Evolutionary conservation across 2,113 vertebrate genomes (phyloP), one percentile per base, ranked within the genome.

Genomic region (Coryphaenoides rupestris): DNA sequence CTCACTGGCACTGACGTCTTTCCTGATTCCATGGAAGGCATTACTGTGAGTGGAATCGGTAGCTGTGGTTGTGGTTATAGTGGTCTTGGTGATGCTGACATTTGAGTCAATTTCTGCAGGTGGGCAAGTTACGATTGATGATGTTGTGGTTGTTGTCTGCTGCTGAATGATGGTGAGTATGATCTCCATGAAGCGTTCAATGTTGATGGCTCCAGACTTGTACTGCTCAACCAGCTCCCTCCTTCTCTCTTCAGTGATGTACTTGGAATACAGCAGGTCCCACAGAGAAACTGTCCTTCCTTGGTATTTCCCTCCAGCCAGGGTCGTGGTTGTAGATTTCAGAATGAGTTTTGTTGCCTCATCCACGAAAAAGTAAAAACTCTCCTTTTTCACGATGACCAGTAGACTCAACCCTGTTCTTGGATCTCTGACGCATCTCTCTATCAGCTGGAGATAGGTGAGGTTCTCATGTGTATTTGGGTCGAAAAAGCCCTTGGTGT

Each of bases 401-500:
- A 77, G 68, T 52, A 77, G 53, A 40, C 63, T 70, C 1, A 77
- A 63, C 15, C 68, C 75, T 26, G 75, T 74, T 1, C 16, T 17
- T 16, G 70, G 67, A 46, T 77, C 71, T 68, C 19, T 73, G 21
- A 65, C 49, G 45, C 75, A 74, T 19, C 75, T 57, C 50, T 74
- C 75, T 2, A 74, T 19, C 0, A 77, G 64, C 40, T 75, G 73
- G 55, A 75, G 19, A 54, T 75, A 75, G 26, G 73, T 75, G 21
- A 75, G 63, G 58, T 75, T 75, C 54, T 75, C 73, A 10, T 75
- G n/a, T 19, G 73, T 75, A 50, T 75, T 75, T 13, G 73, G 73
- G 86, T 92, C 90, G 0, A 92, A 92, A 73, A 92, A 92, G 33
- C 90, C 90, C 24, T 90, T 92, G 56, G 90, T 92, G 68, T 91